Evolutionary conservation across 2,888 invertebrate genomes (phyloP).

Genomic region (Tanypteryx hageni): DNA sequence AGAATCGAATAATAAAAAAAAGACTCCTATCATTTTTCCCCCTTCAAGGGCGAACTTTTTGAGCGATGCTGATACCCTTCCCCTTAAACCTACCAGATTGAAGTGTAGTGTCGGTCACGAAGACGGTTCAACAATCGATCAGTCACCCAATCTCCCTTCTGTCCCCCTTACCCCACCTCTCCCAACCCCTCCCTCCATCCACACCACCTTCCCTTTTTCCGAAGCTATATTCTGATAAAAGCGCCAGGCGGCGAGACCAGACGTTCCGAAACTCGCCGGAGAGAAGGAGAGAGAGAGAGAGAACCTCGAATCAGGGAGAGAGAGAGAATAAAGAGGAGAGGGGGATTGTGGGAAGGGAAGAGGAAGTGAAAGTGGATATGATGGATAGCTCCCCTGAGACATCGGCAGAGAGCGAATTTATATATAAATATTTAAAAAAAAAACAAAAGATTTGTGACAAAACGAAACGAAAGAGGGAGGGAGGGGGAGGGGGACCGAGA

Average conservation of each 20-base stretch:
- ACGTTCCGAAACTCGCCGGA: not conserved
- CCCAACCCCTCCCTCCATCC: too few species aligned
- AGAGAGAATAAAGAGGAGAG: not conserved
- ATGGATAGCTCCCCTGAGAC: conserved; percentile 33
- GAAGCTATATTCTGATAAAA: too few species aligned
- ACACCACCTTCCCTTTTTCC: too few species aligned
- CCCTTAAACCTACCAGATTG: too few species aligned
- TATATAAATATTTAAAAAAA: conserved; percentile 9
- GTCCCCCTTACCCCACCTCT: too few species aligned
- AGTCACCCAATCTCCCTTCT: not conserved
- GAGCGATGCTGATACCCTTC: too few species aligned
- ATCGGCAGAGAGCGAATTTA: conserved; percentile 39
- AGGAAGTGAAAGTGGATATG: not conserved
- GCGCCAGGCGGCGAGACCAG: not conserved
- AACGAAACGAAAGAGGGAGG: conserved; percentile 13
- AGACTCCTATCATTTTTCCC: too few species aligned
- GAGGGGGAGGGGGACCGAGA: not conserved
- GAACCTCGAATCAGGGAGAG: not conserved
- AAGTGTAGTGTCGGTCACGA: too few species aligned
- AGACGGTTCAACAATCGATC: too few species aligned
- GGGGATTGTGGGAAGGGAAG: not conserved
- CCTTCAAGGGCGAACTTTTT: too few species aligned
- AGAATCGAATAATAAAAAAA: too few species aligned
- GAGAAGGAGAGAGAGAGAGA: not conserved
- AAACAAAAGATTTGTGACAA: conserved; percentile 36